phyloP scores from a whole-genome alignment of 2,888 invertebrate species.

The Mythimna impura region DNA sequence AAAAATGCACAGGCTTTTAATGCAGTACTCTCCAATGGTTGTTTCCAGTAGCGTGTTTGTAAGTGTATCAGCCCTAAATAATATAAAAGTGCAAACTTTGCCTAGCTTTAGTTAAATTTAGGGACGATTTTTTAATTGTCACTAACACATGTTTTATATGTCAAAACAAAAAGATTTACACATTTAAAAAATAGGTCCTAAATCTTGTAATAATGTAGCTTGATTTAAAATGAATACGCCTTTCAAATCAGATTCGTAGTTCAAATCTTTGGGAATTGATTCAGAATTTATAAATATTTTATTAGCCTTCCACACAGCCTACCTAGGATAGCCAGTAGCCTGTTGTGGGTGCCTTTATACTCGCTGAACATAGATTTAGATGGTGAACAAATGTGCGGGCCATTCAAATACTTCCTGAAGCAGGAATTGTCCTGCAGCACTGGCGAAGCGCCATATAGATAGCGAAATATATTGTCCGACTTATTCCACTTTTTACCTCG shows the following conservation, averaged over 20 bases:
- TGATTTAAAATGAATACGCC: constrained; percentile 34
- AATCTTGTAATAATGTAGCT: constrained; percentile 48
- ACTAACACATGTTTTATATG: neutral
- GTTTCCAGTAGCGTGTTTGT: constrained; percentile 21
- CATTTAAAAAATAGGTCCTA: constrained; percentile 32
- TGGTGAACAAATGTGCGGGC: constrained; percentile 30
- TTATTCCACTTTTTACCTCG: constrained; percentile 8
- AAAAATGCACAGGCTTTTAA: no score
- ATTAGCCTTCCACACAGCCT: constrained; percentile 15
- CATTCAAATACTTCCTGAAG: constrained; percentile 8
- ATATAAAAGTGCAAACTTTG: constrained; percentile 20
- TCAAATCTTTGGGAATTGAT: constrained; percentile 59
- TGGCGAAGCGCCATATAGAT: constrained; percentile 11
- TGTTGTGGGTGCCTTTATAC: constrained; percentile 32
- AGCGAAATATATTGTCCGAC: constrained; percentile 22
- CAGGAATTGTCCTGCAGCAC: constrained; percentile 20
- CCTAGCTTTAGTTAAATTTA: constrained; percentile 49
- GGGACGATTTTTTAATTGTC: constrained; percentile 19
- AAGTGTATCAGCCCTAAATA: constrained; percentile 9
- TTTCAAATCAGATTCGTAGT: constrained; percentile 35
- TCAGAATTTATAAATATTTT: constrained; percentile 27
- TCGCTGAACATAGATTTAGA: constrained; percentile 11
- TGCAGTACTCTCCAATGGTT: neutral
- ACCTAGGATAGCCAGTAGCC: constrained; percentile 15
- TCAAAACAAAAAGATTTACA: constrained; percentile 1